Evolutionary conservation across 2,797 vertebrate genomes (phyloP), one percentile per base, ranked within the genome.

Genomic region (Cirrhinus molitorella): DNA sequence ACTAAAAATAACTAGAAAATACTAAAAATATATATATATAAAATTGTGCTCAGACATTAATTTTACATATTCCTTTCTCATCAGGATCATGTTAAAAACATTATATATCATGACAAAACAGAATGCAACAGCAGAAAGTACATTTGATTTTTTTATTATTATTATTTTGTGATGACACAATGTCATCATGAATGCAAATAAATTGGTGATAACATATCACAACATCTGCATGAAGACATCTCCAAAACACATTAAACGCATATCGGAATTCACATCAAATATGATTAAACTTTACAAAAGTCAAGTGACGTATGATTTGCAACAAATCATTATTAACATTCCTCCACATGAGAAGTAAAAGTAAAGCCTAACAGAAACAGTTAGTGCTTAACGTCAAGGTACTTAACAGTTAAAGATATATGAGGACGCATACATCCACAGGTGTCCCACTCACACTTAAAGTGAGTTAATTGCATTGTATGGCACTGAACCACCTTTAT

Each of bases 211-310:
- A 67, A 73, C 5, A 73, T 66, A 73, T 66, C 80, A 79, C 74
- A 73, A 55, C 55, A 72, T 43, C 65, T 28, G 63, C 14, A 72
- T 72, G 67, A 79, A 82, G 65, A 71, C 10, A 81, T 80, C 25
- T 72, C 53, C 66, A 82, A 65, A 19, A 81, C 28, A 61, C 53
- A 61, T 45, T 19, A 45, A 40, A 45, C 14, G 9, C 40, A 63
- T 31, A 21, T 43, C 2, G 25, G 10, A 45, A 43, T 8, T 61
- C 23, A 77, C 16, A 77, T 47, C 23, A 47, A 47, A 51, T 45
- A 78, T 49, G 2, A n/a, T 14, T 43, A 11, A 59, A n/a, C 76
- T 66, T 66, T 79, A 51, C 61, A 79, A 49, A 66, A 63, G 57
- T 31, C 23, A 77, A 21, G 14, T 47, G 25, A 78, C 13, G 47